These are phyloP conservation scores for Ophonus ardosiacus DNA, from an alignment of 2,888 invertebrate species.

Conservation along the genomic window DNA sequence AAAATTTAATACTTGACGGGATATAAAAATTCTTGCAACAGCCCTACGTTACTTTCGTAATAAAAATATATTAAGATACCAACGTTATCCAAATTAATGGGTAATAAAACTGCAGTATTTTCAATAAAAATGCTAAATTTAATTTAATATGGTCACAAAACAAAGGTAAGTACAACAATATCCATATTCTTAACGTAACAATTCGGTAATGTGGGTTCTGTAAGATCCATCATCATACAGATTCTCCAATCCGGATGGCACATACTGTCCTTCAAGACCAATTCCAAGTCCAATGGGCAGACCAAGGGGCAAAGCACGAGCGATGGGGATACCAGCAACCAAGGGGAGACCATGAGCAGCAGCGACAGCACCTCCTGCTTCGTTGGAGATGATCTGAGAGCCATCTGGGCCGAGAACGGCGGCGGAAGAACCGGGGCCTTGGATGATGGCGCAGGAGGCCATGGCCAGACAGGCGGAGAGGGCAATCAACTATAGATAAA, in stretches of 20 bases:
- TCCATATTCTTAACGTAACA: constrained; percentile 25
- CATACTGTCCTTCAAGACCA: constrained; percentile 69
- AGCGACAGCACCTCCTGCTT: constrained; percentile 67
- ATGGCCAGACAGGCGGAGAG: constrained; percentile 64
- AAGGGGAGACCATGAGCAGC: constrained; percentile 63
- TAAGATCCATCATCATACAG: constrained; percentile 72
- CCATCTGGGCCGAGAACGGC: constrained; percentile 70
- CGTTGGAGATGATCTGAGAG: constrained; percentile 67
- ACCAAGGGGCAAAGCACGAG: background rate
- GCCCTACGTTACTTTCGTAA: no score
- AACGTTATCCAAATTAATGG: no score
- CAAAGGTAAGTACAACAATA: background rate
- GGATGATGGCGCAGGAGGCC: constrained; percentile 67
- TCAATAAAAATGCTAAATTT: background rate
- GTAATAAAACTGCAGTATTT: no score
- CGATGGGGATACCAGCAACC: constrained; percentile 21
- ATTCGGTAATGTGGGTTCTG: constrained; percentile 67
- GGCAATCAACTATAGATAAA: constrained; percentile 61
- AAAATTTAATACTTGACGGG: no score
- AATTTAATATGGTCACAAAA: background rate
- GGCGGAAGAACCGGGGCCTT: constrained; percentile 69
- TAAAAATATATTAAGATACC: no score
- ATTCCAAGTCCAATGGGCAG: constrained; percentile 49
- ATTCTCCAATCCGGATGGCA: constrained; percentile 65
- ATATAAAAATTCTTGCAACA: no score